Base-by-base conservation (phyloP, 1,140 invertebrate species). In the Pogonomyrmex californicus region DNA sequence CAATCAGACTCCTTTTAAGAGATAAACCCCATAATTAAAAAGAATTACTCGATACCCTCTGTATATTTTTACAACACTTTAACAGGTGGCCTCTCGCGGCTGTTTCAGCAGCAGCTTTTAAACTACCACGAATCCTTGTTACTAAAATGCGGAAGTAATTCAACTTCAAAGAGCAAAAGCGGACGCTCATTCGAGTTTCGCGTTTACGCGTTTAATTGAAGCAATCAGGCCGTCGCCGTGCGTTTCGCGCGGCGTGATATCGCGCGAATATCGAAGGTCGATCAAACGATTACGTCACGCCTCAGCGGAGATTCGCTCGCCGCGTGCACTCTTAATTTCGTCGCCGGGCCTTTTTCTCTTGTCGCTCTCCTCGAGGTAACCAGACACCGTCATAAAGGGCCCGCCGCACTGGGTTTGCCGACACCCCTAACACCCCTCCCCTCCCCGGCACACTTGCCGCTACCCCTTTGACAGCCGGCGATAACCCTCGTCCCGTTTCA, bases 401-500 rank as follows among this genome's bases (percentile, higher is more conserved):
- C 51, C 33, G 73, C 63, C 49, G 23, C 44, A 63, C 73, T 36
- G 23, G 23, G 79, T 60, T 75, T 86, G 82, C 47, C 81, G 60
- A 75, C 81, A 68, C 62, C 81, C 23, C 79, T 56, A 71, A 86
- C 77, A n/a, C 58, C 49, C n/a, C n/a, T n/a, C n/a, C n/a, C n/a
- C n/a, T n/a, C n/a, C n/a, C 38, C 73, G 77, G n/a, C 23, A 47
- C 62, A 54, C 44, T 36, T 68, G 86, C 44, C 66, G 73, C 36
- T 62, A 75, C 65, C 76, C 83, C 87, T 90, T 90, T 90, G 87
- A 82, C 87, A 86, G 79, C 49, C 87, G 60, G 70, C 56, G 68
- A 77, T 89, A 90, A 90, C 83, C 87, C 88, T 86, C 65, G 87
- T 89, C 88, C 79, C 87, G 63, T 89, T 89, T 89, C 87, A 79